A percentile compares a stretch with the other conserved stretches of the same genome.
These are phyloP conservation scores for Atrina japonica DNA, from an alignment of 2,888 invertebrate species.

Conservation along the genomic window DNA sequence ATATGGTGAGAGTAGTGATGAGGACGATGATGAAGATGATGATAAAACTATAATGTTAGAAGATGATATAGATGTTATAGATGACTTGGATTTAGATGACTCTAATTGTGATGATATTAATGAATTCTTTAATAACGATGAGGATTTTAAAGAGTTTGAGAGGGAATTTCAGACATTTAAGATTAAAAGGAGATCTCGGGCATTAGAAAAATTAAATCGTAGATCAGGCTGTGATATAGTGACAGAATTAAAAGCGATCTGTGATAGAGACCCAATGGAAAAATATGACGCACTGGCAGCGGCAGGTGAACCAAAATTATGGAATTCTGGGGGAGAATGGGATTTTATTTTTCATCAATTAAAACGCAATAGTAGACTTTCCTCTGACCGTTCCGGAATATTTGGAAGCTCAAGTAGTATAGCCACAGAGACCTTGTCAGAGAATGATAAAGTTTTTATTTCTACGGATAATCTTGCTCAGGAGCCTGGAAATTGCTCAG, in stretches of 20 bases:
- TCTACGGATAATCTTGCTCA: constrained; percentile 5
- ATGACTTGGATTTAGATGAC: constrained; percentile 46
- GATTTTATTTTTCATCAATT: constrained; percentile 70
- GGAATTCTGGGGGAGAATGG: constrained; percentile 74
- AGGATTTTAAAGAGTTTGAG: constrained; percentile 73
- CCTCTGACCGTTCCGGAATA: constrained; percentile 48
- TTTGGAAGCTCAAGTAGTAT: constrained; percentile 42
- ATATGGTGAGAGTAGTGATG: constrained; percentile 43
- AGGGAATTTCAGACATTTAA: constrained; percentile 72
- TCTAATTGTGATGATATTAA: constrained; percentile 60
- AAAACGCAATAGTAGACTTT: constrained; percentile 57
- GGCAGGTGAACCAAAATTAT: constrained; percentile 43
- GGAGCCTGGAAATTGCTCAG: background rate
- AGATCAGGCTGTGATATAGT: constrained; percentile 73
- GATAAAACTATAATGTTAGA: constrained; percentile 28
- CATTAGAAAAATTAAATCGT: constrained; percentile 59
- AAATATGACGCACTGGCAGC: constrained; percentile 41
- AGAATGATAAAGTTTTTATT: constrained; percentile 9
- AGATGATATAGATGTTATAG: constrained; percentile 47
- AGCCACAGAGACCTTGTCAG: constrained; percentile 3
- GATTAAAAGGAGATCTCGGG: constrained; percentile 63
- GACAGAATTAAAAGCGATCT: constrained; percentile 71
- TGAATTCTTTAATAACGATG: constrained; percentile 75
- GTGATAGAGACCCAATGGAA: constrained; percentile 63
- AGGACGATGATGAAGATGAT: constrained; percentile 35